These are phyloP conservation scores for Aphelenchoides avenae DNA, from an alignment of 1,140 invertebrate species.

Conservation along the genomic window DNA sequence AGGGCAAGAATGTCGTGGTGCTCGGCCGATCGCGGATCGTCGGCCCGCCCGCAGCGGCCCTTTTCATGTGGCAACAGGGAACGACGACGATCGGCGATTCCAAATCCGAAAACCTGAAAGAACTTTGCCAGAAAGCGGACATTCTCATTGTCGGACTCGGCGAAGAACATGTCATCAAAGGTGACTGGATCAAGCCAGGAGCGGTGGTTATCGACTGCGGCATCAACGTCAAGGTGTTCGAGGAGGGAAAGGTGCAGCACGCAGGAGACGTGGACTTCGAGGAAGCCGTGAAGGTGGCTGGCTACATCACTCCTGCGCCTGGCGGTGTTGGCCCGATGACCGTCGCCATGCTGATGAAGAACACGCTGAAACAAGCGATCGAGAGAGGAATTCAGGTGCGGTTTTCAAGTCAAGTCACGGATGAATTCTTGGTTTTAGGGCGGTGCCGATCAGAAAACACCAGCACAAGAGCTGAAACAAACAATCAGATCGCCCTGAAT, in stretches of 20 bases:
- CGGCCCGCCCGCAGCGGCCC: constrained; percentile 84
- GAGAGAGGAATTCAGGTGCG: constrained; percentile 17
- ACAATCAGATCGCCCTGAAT: too few relatives aligned
- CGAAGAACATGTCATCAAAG: constrained; percentile 81
- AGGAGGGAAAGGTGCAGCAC: constrained; percentile 63
- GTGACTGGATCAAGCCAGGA: constrained; percentile 91
- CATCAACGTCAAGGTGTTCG: constrained; percentile 69
- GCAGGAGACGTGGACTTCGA: constrained; percentile 89
- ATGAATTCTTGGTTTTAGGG: too few relatives aligned
- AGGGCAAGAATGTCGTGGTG: constrained; percentile 83
- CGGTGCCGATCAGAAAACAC: too few relatives aligned
- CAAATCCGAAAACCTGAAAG: constrained; percentile 67
- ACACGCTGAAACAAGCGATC: too few relatives aligned
- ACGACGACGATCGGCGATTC: constrained; percentile 83
- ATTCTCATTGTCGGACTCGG: constrained; percentile 93
- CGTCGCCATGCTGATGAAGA: constrained; percentile 92
- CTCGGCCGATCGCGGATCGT: constrained; percentile 95
- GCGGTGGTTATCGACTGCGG: constrained; percentile 98
- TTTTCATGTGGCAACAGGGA: constrained; percentile 91
- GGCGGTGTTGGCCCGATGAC: constrained; percentile 97
- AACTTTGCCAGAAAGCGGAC: constrained; percentile 68
- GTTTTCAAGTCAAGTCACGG: too few relatives aligned
- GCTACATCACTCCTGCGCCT: constrained; percentile 91
- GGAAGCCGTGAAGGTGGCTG: constrained; percentile 73
- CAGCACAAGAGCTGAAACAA: too few relatives aligned